These are phyloP conservation scores for Drosophila ercepeae DNA, from an alignment of 1,140 invertebrate genomes.

Conservation along the genomic window DNA sequence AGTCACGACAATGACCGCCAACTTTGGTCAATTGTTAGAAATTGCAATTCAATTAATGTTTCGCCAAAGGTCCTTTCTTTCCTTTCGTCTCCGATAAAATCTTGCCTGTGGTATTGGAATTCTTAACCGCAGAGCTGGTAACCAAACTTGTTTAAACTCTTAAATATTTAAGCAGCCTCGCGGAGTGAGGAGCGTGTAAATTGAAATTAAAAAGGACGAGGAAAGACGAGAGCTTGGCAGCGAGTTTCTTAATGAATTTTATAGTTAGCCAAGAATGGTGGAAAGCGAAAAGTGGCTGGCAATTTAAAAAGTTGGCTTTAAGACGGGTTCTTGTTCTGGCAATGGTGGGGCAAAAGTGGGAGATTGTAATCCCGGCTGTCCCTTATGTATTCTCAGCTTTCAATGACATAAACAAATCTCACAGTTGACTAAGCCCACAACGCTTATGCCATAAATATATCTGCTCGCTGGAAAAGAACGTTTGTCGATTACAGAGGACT, in stretches of 20 bases:
- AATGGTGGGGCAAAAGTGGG: neutral
- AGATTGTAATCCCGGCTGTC: slow-evolving; percentile 14
- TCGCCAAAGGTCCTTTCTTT: slow-evolving; percentile 24
- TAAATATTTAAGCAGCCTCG: slow-evolving; percentile 78
- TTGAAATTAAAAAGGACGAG: slow-evolving; percentile 65
- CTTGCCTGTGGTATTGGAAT: slow-evolving; percentile 39
- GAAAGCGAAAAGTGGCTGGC: neutral
- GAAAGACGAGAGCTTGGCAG: slow-evolving; percentile 30
- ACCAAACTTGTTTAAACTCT: slow-evolving; percentile 67
- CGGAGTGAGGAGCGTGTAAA: slow-evolving; percentile 45
- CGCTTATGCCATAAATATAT: slow-evolving; percentile 69
- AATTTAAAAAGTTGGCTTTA: neutral
- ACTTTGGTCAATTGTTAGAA: slow-evolving; percentile 63
- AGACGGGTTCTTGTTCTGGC: neutral
- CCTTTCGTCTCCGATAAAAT: neutral
- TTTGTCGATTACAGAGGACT: slow-evolving; percentile 40
- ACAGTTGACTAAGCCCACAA: slow-evolving; percentile 62
- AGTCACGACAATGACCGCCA: slow-evolving; percentile 19
- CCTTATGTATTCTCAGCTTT: slow-evolving; percentile 35
- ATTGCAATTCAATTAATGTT: slow-evolving; percentile 81
- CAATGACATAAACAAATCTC: slow-evolving; percentile 70
- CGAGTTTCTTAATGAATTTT: slow-evolving; percentile 80
- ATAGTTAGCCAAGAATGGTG: slow-evolving; percentile 34
- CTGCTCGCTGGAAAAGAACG: slow-evolving; percentile 35
- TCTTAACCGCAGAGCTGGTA: slow-evolving; percentile 56